Evolutionary conservation across 2,888 invertebrate genomes (phyloP).

Genomic region (Epinotia ramella): DNA sequence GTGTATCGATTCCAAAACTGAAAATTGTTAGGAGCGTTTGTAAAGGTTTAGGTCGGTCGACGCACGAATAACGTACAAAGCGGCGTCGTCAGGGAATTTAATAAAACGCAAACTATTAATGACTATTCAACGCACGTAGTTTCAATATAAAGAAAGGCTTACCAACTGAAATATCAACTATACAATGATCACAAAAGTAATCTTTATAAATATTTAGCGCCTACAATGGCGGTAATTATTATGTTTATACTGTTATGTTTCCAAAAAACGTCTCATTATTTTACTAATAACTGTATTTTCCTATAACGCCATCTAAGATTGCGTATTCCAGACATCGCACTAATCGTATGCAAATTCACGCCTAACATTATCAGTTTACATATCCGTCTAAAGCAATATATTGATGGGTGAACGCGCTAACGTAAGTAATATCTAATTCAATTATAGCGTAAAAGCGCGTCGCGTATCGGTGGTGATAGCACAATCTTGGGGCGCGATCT

Average conservation of each 20-base stretch:
- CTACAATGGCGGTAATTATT: not conserved
- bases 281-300: slow-evolving; percentile 2
- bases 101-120: slow-evolving; percentile 26
- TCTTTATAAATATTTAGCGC: not conserved
- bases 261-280: not conserved
- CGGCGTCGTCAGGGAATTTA: slow-evolving; percentile 25
- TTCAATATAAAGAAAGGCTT: slow-evolving; percentile 8
- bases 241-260: not conserved
- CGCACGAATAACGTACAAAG: slow-evolving; percentile 18
- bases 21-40: slow-evolving; percentile 40
- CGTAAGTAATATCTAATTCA: slow-evolving; percentile 73
- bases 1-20: slow-evolving; percentile 44
- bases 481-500: slow-evolving; percentile 73
- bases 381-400: slow-evolving; percentile 52
- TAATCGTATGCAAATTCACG: slow-evolving; percentile 43
- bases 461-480: slow-evolving; percentile 72
- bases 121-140: slow-evolving; percentile 23
- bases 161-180: not conserved
- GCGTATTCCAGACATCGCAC: slow-evolving; percentile 36
- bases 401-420: slow-evolving; percentile 59
- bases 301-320: slow-evolving; percentile 17
- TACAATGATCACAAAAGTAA: not conserved
- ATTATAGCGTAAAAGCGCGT: slow-evolving; percentile 74
- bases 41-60: slow-evolving; percentile 33
- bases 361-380: slow-evolving; percentile 53